A percentile compares a stretch with the other conserved stretches of the same genome.
Conservation (phyloP, 2,113 vertebrate genomes). For the Talpa occidentalis region DNA sequence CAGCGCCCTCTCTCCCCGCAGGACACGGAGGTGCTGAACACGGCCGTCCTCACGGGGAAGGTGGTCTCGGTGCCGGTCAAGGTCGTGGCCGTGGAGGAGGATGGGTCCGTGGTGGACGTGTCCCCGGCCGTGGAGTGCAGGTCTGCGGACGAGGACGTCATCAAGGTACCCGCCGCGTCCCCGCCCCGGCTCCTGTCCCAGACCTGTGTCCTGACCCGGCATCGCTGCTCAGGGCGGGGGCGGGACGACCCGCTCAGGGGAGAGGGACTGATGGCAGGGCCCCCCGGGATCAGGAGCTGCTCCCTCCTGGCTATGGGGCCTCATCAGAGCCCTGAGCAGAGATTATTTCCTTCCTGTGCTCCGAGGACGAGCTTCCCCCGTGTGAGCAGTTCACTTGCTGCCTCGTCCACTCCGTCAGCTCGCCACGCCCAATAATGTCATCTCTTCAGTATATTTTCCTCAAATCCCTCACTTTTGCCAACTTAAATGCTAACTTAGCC, state of each 20-base stretch:
- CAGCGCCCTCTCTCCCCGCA: rapidly evolving
- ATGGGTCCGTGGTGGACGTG: conserved; percentile 84
- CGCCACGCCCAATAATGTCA: not conserved
- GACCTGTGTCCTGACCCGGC: no score
- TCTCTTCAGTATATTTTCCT: not conserved
- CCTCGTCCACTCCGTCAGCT: not conserved
- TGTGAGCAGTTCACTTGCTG: not conserved
- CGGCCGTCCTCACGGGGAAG: conserved; percentile 86
- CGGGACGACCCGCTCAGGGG: not conserved
- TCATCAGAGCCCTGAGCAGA: rapidly evolving
- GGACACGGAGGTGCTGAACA: conserved; percentile 88
- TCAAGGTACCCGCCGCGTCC: conserved; percentile 82
- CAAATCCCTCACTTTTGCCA: not conserved
- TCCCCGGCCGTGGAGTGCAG: conserved; percentile 83
- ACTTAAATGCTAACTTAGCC: not conserved
- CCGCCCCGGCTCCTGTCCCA: not conserved
- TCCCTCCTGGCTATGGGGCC: not conserved
- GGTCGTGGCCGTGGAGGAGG: conserved; percentile 86
- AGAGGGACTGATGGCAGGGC: rapidly evolving
- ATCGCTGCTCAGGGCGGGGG: not conserved
- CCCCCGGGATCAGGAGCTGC: not conserved
- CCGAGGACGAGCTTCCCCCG: not conserved
- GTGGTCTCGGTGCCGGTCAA: conserved; percentile 84
- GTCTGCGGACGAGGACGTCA: conserved; percentile 86
- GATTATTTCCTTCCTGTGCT: not conserved